Evolutionary conservation across 1,140 invertebrate species (phyloP).

Genomic region (Pseudachorutes palmiensis): DNA sequence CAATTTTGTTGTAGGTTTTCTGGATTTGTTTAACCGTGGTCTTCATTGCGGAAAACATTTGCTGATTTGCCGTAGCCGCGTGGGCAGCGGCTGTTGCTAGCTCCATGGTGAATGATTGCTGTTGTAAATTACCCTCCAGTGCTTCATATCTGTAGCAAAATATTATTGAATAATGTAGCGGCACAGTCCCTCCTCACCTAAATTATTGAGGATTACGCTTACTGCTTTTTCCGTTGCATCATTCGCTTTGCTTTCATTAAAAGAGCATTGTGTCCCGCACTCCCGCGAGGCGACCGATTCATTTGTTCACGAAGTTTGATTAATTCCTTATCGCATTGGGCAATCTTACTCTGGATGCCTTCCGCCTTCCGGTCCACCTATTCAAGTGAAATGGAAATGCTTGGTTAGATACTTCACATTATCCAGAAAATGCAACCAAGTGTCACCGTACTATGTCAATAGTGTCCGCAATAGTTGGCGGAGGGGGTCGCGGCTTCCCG

Average conservation of each 20-base stretch:
- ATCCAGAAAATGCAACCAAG: not conserved
- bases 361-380: conserved; percentile 1
- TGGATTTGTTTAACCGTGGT: not conserved
- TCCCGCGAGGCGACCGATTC: not conserved
- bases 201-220: not conserved
- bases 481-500: not conserved
- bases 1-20: conserved; percentile 2
- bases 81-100: not conserved
- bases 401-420: too few species aligned
- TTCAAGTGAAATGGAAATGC: not conserved
- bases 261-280: not conserved
- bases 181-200: too few species aligned
- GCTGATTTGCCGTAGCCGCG: not conserved
- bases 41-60: not conserved
- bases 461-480: not conserved
- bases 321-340: not conserved
- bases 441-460: not conserved
- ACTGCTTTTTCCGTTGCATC: not conserved
- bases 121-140: not conserved
- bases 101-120: conserved; percentile 1
- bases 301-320: not conserved
- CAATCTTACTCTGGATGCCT: not conserved
- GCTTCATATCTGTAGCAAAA: not conserved
- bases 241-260: not conserved
- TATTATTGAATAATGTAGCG: not conserved